Percentiles rank a stretch among this genome's conserved stretches.
These are phyloP conservation scores for Battus philenor DNA, from an alignment of 1,140 invertebrate species.

Conservation along the genomic window DNA sequence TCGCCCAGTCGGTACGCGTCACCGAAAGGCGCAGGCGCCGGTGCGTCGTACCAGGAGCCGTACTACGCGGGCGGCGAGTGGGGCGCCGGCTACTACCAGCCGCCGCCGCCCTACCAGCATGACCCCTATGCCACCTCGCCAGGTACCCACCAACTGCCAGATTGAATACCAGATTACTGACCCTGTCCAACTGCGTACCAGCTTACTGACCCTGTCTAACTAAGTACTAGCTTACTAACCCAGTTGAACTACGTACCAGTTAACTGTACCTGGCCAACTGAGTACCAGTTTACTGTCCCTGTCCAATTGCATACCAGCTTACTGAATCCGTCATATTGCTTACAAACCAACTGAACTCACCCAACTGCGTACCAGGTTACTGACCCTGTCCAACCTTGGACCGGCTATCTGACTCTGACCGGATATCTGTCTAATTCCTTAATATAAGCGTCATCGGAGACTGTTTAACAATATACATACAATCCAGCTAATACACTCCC, in stretches of 20 bases:
- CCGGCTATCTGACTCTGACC: no score
- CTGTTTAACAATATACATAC: no score
- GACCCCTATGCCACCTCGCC: constrained; percentile 78
- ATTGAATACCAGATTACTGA: not conserved
- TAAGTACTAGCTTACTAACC: no score
- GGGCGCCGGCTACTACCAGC: constrained; percentile 72
- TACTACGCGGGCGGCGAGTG: constrained; percentile 77
- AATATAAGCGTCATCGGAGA: no score
- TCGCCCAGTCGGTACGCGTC: constrained; percentile 88
- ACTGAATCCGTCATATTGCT: no score
- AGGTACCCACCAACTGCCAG: constrained; percentile 29
- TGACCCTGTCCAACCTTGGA: no score
- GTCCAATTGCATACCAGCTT: not conserved
- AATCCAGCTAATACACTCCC: no score
- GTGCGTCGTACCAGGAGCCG: constrained; percentile 72
- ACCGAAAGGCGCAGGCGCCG: constrained; percentile 80
- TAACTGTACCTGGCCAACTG: not conserved
- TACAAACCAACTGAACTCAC: no score
- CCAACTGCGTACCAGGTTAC: no score
- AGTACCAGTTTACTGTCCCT: not conserved
- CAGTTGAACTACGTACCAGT: not conserved
- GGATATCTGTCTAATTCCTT: no score
- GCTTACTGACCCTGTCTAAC: no score
- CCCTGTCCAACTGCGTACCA: no score
- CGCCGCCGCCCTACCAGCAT: constrained; percentile 75